These are phyloP conservation scores for Galerucella nymphaeae DNA, from an alignment of 2,888 invertebrate species.

Conservation along the genomic window DNA sequence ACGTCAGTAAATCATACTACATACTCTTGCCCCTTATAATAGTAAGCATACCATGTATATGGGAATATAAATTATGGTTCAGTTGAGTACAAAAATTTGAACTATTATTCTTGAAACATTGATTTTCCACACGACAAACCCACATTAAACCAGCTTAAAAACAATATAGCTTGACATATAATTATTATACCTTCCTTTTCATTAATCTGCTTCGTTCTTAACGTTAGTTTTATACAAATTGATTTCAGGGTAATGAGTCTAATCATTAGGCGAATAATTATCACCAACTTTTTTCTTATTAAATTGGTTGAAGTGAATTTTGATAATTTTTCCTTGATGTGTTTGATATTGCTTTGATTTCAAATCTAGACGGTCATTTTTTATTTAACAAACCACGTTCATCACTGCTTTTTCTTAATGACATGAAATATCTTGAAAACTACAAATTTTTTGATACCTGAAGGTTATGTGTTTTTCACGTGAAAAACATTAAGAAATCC, in stretches of 20 bases:
- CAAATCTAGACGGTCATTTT: too few relatives aligned
- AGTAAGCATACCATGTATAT: too few relatives aligned
- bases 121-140: slow-evolving; percentile 12
- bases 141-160: slow-evolving; percentile 4
- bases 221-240: neutral
- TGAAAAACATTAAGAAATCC: too few relatives aligned
- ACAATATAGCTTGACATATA: slow-evolving; percentile 7
- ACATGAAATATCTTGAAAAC: too few relatives aligned
- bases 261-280: neutral
- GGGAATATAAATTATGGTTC: neutral
- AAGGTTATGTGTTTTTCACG: too few relatives aligned
- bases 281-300: too few relatives aligned
- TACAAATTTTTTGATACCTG: too few relatives aligned
- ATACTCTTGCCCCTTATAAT: neutral
- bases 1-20: neutral
- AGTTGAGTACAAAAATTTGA: neutral
- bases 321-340: too few relatives aligned
- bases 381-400: too few relatives aligned
- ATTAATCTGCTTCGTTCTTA: neutral
- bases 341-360: too few relatives aligned
- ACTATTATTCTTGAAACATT: slow-evolving; percentile 11
- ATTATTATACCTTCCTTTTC: slow-evolving; percentile 5
- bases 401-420: too few relatives aligned
- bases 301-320: too few relatives aligned
- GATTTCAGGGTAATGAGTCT: neutral